phyloP scores from a whole-genome alignment of 2,113 vertebrate genomes.

The Catharus minimus region DNA sequence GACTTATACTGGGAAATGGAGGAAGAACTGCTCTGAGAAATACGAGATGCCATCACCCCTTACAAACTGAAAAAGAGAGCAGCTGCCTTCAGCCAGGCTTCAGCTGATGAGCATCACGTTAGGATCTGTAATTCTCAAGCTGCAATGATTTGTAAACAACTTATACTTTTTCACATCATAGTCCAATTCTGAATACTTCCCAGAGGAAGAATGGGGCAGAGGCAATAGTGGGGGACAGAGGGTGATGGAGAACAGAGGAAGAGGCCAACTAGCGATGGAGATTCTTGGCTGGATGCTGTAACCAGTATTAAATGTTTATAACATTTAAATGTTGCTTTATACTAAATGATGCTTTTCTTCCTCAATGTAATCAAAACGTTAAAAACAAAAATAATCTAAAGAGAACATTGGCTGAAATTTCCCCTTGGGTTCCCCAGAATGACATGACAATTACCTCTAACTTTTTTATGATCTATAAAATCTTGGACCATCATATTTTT shows the following conservation, averaged over 20 bases:
- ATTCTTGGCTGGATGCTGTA: conserved; percentile 51
- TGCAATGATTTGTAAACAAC: conserved; percentile 37
- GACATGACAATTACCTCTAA: conserved; percentile 48
- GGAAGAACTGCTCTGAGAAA: background rate
- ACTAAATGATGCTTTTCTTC: conserved; percentile 59
- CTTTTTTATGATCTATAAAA: conserved; percentile 43
- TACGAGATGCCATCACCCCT: background rate
- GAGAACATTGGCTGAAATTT: background rate
- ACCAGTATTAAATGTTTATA: conserved; percentile 62
- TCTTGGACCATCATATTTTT: conserved; percentile 56
- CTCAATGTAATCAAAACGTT: background rate
- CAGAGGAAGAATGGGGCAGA: too few relatives aligned
- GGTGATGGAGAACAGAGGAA: background rate
- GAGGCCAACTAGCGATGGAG: background rate
- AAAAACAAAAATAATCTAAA: background rate
- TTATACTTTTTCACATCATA: conserved; percentile 32
- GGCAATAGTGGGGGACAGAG: background rate
- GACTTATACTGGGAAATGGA: background rate
- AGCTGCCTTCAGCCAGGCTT: background rate
- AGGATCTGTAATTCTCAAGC: conserved; percentile 20
- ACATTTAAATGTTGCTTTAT: conserved; percentile 65
- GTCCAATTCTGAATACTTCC: conserved; percentile 43
- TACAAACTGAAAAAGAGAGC: background rate
- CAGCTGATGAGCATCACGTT: background rate
- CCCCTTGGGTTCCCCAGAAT: background rate